Conservation (phyloP, 2,797 vertebrate species). For the Gouania willdenowi region DNA sequence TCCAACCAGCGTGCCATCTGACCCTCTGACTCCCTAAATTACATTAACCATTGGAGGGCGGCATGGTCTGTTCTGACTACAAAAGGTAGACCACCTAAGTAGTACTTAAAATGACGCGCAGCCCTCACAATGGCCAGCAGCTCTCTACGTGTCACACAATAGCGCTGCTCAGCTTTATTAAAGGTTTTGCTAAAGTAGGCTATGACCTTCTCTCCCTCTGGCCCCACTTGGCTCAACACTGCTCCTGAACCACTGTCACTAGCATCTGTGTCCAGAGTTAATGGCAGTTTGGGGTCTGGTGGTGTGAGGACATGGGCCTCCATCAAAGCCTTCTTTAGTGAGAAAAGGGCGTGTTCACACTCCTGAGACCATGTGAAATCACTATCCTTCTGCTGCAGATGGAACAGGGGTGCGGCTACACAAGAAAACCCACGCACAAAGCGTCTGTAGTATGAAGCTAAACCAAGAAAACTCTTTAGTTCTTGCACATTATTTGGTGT, state of each 20-base stretch:
- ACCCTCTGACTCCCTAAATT: not conserved
- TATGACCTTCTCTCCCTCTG: not conserved
- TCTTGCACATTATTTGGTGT: not conserved
- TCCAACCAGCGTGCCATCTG: not conserved
- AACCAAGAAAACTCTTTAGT: not conserved
- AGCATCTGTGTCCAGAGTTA: not conserved
- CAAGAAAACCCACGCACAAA: not conserved
- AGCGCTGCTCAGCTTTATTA: not conserved
- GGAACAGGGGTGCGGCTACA: not conserved
- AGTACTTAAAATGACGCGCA: not conserved
- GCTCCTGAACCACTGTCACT: not conserved
- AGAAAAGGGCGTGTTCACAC: not conserved
- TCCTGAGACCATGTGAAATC: not conserved
- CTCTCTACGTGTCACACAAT: slow-evolving; percentile 3
- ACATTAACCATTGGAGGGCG: not conserved
- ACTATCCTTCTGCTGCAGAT: not conserved
- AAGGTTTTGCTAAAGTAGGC: not conserved
- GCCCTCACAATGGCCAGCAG: not conserved
- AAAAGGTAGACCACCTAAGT: not conserved
- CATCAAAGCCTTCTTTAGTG: not conserved
- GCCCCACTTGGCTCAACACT: not conserved
- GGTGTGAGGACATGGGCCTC: not conserved
- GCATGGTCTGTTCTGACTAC: not conserved
- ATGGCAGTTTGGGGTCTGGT: not conserved
- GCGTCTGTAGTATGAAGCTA: not conserved